These are phyloP conservation scores for Channa maculata DNA, from an alignment of 2,113 vertebrate species.

Conservation along the genomic window DNA sequence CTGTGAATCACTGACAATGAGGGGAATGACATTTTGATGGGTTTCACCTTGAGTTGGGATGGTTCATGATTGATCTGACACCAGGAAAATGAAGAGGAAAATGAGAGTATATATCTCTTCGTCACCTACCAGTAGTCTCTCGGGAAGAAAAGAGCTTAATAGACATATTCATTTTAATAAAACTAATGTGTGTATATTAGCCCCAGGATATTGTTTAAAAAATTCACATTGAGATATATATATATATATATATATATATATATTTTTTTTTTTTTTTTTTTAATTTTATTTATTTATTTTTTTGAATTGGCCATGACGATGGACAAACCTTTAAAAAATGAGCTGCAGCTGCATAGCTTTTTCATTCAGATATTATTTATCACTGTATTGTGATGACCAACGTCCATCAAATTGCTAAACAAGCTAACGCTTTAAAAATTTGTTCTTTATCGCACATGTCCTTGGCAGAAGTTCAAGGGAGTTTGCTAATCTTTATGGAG, in stretches of 20 bases:
- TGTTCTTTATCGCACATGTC: conserved; percentile 73
- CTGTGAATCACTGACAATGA: conserved; percentile 64
- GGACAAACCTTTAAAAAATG: conserved; percentile 40
- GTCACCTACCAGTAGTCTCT: conserved; percentile 49
- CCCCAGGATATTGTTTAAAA: conserved; percentile 62
- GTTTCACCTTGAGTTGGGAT: conserved; percentile 78
- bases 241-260: too few relatives aligned
- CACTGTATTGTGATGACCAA: conserved; percentile 66
- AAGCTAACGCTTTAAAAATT: conserved; percentile 66
- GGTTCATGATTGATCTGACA: conserved; percentile 78
- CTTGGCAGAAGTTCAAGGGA: conserved; percentile 80
- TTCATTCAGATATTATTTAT: conserved; percentile 42
- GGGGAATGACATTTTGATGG: conserved; percentile 66
- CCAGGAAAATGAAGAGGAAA: conserved; percentile 70
- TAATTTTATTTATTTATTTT: too few relatives aligned
- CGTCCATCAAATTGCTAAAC: conserved; percentile 69
- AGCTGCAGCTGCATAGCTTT: conserved; percentile 14
- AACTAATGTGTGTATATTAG: conserved; percentile 59
- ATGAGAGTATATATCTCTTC: conserved; percentile 67
- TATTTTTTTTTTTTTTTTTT: conserved; percentile 12
- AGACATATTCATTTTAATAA: conserved; percentile 75
- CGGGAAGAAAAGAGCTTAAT: conserved; percentile 41
- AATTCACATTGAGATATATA: conserved; percentile 42
- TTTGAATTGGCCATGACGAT: conserved; percentile 10
- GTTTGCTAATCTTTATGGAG: conserved; percentile 79